Conservation (phyloP, 2,797 vertebrate species). For the Poecile montanus region DNA sequence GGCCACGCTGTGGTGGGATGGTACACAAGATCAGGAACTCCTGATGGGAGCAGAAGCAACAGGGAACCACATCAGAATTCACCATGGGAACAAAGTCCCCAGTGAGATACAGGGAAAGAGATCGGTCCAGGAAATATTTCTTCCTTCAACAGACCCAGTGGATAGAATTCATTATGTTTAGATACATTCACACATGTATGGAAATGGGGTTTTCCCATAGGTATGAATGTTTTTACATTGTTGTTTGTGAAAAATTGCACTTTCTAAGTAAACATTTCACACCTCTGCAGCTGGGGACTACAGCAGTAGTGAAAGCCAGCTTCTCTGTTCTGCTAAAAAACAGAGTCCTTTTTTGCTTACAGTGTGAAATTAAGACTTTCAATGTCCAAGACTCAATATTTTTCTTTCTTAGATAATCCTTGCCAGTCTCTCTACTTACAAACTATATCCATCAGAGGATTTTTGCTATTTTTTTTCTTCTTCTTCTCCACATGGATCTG, state of each 20-base stretch:
- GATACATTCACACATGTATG: background rate
- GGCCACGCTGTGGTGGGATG: accelerated
- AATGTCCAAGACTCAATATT: background rate
- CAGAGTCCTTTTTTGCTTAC: background rate
- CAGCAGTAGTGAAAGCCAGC: background rate
- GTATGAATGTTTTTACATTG: slow-evolving; percentile 26
- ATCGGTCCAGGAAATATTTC: background rate
- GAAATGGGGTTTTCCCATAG: slow-evolving; percentile 26
- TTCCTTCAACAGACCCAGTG: background rate
- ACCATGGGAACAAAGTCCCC: background rate
- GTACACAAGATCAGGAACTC: background rate
- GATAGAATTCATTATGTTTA: background rate
- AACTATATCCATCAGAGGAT: background rate
- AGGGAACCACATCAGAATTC: background rate
- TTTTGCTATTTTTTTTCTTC: background rate
- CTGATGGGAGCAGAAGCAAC: background rate
- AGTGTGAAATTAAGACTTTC: background rate
- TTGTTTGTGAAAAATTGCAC: background rate
- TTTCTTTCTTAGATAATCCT: background rate
- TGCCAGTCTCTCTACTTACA: background rate
- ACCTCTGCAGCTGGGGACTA: background rate
- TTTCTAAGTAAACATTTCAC: slow-evolving; percentile 54
- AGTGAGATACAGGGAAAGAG: background rate
- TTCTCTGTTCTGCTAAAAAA: background rate
- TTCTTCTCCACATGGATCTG: background rate